phyloP scores from a whole-genome alignment of 2,888 invertebrate species.

The Drepana falcataria region DNA sequence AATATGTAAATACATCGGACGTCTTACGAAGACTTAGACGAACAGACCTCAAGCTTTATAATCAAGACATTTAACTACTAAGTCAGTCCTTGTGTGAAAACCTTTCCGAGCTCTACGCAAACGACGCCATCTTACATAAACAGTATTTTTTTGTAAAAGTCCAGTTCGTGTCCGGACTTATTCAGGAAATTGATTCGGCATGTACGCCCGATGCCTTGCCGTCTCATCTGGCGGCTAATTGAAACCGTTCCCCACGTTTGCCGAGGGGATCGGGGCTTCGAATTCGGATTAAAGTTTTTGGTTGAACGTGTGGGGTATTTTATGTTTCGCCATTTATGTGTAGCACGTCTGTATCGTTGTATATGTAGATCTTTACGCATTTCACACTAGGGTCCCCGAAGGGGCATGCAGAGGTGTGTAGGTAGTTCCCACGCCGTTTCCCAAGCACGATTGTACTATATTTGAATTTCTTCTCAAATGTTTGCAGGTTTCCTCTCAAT shows the following conservation, averaged over 20 bases:
- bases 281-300: not conserved
- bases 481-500: too few species aligned
- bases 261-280: slow-evolving; percentile 24
- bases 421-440: too few species aligned
- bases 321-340: not conserved
- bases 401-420: too few species aligned
- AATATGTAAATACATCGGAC: too few species aligned
- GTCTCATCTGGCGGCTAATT: slow-evolving; percentile 18
- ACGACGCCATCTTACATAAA: not conserved
- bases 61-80: too few species aligned
- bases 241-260: slow-evolving; percentile 22
- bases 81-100: not conserved
- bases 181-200: slow-evolving; percentile 32
- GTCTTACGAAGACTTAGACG: too few species aligned
- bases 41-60: too few species aligned
- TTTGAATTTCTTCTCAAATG: too few species aligned
- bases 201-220: slow-evolving; percentile 12
- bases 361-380: too few species aligned
- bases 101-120: not conserved
- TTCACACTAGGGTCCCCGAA: too few species aligned
- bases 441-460: too few species aligned
- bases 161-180: not conserved
- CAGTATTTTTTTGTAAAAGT: not conserved
- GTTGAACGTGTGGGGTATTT: not conserved
- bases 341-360: not conserved